Conservation (phyloP, 2,797 vertebrate species). For the Garrulus glandarius region DNA sequence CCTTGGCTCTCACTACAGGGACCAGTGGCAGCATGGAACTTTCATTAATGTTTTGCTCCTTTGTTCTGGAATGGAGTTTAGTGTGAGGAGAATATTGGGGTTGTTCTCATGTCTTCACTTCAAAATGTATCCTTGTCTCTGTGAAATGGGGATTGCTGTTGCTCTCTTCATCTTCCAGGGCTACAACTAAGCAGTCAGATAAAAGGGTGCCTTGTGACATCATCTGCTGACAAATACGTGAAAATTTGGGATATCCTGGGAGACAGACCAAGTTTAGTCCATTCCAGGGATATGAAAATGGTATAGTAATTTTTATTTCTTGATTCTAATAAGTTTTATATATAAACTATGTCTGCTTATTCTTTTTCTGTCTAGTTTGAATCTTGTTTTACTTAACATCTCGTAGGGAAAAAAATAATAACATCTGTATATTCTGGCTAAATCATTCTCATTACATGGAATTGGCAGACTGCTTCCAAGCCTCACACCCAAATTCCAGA, state of each 20-base stretch:
- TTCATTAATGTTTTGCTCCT: background rate
- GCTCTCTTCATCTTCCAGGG: conserved; percentile 73
- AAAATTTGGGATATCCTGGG: conserved; percentile 96
- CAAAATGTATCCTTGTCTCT: background rate
- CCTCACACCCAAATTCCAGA: background rate
- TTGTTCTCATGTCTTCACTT: background rate
- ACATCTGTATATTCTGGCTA: background rate
- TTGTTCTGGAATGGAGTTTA: background rate
- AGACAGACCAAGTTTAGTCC: conserved; percentile 90
- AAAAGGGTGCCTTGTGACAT: conserved; percentile 93
- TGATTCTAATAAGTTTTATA: background rate
- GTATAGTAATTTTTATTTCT: conserved; percentile 64
- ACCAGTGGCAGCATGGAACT: background rate
- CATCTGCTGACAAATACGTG: conserved; percentile 90
- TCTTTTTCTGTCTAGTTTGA: background rate
- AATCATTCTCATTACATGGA: background rate
- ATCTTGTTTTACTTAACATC: background rate
- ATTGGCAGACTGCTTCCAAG: background rate
- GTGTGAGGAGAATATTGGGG: background rate
- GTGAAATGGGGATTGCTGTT: background rate
- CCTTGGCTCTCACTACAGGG: background rate
- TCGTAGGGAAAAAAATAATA: background rate
- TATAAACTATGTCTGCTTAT: background rate
- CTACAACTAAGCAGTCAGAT: conserved; percentile 94
- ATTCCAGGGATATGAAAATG: conserved; percentile 98